These are phyloP conservation scores for Coenonympha glycerion DNA, from an alignment of 2,888 invertebrate species.

Conservation along the genomic window DNA sequence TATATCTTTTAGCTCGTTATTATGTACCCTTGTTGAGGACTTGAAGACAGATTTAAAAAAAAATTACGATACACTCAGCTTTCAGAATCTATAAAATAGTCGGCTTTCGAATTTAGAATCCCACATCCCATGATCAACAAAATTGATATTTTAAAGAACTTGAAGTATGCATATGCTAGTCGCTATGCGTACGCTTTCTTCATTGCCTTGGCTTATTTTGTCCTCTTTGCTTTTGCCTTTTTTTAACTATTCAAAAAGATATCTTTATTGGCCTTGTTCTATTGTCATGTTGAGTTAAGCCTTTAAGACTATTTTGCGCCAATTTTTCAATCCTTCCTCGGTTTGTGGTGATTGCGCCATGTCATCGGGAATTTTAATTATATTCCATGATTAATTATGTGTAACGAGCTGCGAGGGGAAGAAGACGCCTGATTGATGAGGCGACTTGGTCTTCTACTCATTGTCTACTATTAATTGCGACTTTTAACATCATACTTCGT, in stretches of 20 bases:
- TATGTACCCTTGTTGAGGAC: constrained; percentile 38
- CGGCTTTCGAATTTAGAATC: too few species aligned
- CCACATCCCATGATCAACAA: too few species aligned
- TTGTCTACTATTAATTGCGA: constrained; percentile 69
- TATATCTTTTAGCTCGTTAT: constrained; percentile 58
- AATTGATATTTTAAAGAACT: too few species aligned
- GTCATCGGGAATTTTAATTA: constrained; percentile 74
- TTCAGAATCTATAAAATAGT: too few species aligned
- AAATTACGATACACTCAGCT: too few species aligned
- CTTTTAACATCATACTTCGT: constrained; percentile 65
- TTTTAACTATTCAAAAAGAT: too few species aligned
- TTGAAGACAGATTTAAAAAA: constrained; percentile 1
- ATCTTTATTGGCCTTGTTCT: not conserved
- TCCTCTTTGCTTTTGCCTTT: too few species aligned
- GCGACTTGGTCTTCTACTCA: constrained; percentile 50
- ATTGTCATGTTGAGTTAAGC: constrained; percentile 7
- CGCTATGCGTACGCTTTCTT: too few species aligned
- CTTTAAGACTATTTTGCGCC: constrained; percentile 15
- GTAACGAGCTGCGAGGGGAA: constrained; percentile 55
- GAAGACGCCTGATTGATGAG: constrained; percentile 70
- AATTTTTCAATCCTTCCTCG: constrained; percentile 20
- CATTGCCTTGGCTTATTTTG: too few species aligned
- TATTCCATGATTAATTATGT: constrained; percentile 72
- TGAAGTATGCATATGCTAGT: too few species aligned
- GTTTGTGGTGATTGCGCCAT: constrained; percentile 51